Evolutionary conservation across 2,113 vertebrate species (phyloP), one percentile per base, ranked within the genome.

Genomic region (Puntigrus tetrazona): DNA sequence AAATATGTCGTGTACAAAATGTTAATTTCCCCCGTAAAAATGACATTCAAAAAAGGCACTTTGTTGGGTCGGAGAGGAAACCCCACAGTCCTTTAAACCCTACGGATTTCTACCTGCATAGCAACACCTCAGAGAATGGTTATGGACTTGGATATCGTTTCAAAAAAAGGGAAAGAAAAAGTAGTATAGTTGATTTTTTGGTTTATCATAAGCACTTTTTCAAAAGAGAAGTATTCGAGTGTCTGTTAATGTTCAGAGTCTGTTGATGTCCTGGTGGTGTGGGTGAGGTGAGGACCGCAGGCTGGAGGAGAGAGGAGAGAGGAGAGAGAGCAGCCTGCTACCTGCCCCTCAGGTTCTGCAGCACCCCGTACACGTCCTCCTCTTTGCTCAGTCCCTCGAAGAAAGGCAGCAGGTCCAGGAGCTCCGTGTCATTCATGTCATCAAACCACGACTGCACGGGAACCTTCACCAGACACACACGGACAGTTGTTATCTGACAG

Each of bases 391-490:
- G 95, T 94, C 97, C 97, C 94, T 99, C 98, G 82, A 99, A 99
- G 96, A 99, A 97, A 87, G 98, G 98, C 94, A 99, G 96, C 93
- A 99, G 96, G 91, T 99, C 98, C 94, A 98, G 94, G 89, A 99
- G 95, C 92, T 99, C 98, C 0, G 96, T 98, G 94, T 99, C 98
- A 29, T 95, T 95, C 96, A 99, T 96, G 92, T 99, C 98, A 75
- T 99, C 98, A 84, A 99, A 99, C 98, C 98, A 99, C 87, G 98
- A 99, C 92, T 98, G 97, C 90, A 99, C 98, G 27, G 98, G 98
- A 86, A 99, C 98, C 98, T 99, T 36, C 14, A 38, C 36, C 27
- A 65, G 22, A 79, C 8, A 59, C 20, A 31, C 5, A 73, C 41
- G 47, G 14, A 34, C 10, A 55, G 13, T 52, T 38, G 67, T 11